Base-by-base conservation (phyloP, 2,888 invertebrate genomes). In the Apamea sordens region DNA sequence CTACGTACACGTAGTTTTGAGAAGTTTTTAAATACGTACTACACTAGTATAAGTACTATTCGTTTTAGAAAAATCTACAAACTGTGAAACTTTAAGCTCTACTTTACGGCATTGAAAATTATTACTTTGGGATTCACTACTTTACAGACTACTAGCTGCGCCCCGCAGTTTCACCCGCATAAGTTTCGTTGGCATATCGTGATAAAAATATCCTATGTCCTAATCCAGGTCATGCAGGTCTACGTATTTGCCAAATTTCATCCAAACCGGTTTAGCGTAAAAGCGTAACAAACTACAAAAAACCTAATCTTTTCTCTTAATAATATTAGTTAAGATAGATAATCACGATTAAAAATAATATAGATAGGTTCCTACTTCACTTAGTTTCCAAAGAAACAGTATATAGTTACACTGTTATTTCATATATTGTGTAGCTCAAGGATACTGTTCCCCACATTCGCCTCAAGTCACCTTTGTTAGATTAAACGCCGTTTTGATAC, bases 401-500 rank as follows among this genome's bases (percentile, higher is more conserved):
- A n/a, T 36, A 41, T 41, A 41, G 41, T 0, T 41, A 41, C 7
- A 81, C 28, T 65, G 59, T 28, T 79, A 72, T 44, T 24, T n/a
- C 8, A 36, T 76, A 32, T 15, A n/a, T 7, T 44, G 21, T 70
- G 13, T 53, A 28, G 65, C 67, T 47, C 61, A 71, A 81, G 65
- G 84, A 67, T 47, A 78, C n/a, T 21, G 61, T 41, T 68, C 44
- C 10, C 28, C 15, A 73, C 56, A 68, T 70, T 68, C 15, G 61
- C 80, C 28, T 73, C 61, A 59, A 80, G 59, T 69, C n/a, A 73
- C 28, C 64, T 74, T 82, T 72, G 69, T 79, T 72, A 21, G 71
- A 68, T 74, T 74, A 77, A 74, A 68, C 82, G 44, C 47, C 53
- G 32, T 73, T 82, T 71, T 73, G 67, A 81, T 71, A 63, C 77